Conservation (phyloP, 1,140 invertebrate species). For the Venustaconcha ellipsiformis region DNA sequence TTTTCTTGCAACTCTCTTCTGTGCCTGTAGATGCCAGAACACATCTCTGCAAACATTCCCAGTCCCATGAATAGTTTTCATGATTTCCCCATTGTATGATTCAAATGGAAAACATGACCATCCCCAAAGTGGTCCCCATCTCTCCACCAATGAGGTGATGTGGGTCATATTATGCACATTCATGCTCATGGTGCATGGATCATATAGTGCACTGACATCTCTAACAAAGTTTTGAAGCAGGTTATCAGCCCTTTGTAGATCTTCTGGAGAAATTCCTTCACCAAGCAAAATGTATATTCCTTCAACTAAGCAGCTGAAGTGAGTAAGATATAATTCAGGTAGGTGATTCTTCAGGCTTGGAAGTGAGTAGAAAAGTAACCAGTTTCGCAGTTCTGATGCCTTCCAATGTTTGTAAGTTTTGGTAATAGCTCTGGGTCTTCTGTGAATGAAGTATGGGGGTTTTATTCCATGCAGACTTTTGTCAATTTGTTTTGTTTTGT, state of each 20-base stretch:
- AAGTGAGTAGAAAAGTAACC: constrained; percentile 24
- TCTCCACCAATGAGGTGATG: constrained; percentile 1
- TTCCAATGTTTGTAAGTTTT: constrained; percentile 25
- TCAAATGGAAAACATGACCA: constrained; percentile 18
- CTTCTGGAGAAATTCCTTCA: constrained; percentile 9
- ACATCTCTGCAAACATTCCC: too few relatives aligned
- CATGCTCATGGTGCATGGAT: neutral
- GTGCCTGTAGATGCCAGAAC: neutral
- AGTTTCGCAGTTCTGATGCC: constrained; percentile 24
- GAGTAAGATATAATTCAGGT: constrained; percentile 13
- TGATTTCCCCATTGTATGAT: constrained; percentile 3
- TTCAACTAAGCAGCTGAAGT: neutral
- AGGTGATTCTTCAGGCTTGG: constrained; percentile 19
- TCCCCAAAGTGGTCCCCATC: constrained; percentile 11
- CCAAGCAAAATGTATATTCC: constrained; percentile 20
- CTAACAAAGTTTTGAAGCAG: constrained; percentile 5
- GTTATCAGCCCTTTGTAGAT: neutral
- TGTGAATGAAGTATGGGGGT: constrained; percentile 13
- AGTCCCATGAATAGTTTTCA: neutral
- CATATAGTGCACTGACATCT: constrained; percentile 6
- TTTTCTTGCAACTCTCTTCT: neutral
- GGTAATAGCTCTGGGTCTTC: constrained; percentile 10
- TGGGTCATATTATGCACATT: constrained; percentile 20
- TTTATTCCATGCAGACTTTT: constrained; percentile 6
- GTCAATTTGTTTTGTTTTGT: constrained; percentile 11